These are phyloP conservation scores for Abrostola tripartita DNA, from an alignment of 2,888 invertebrate genomes.

Conservation along the genomic window DNA sequence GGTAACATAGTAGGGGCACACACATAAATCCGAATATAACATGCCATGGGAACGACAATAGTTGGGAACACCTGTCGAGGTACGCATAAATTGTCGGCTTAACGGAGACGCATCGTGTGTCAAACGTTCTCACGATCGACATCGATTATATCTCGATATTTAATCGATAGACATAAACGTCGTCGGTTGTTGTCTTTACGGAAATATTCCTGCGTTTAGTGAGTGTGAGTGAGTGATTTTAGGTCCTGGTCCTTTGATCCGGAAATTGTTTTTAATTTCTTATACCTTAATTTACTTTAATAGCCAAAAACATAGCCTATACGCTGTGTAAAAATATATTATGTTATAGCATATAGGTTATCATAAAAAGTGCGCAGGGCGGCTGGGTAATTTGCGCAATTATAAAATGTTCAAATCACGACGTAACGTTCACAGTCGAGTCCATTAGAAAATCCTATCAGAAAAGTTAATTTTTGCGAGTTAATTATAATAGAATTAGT, in stretches of 20 bases:
- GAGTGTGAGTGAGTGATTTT: not conserved
- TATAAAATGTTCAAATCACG: too few relatives aligned
- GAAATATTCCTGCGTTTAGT: not conserved
- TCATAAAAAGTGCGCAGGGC: too few relatives aligned
- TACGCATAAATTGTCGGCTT: conserved; percentile 22
- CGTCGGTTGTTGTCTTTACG: not conserved
- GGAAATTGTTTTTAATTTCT: too few relatives aligned
- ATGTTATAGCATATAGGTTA: too few relatives aligned
- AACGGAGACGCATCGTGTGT: conserved; percentile 24
- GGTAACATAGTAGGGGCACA: not conserved
- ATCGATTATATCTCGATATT: conserved; percentile 10
- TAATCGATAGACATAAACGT: conserved; percentile 1
- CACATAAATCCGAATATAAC: conserved; percentile 10
- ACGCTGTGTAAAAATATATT: too few relatives aligned
- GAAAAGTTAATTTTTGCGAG: too few relatives aligned
- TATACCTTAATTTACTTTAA: too few relatives aligned
- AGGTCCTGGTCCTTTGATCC: not conserved
- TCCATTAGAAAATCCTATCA: too few relatives aligned
- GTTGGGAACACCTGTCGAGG: conserved; percentile 24
- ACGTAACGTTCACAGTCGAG: too few relatives aligned
- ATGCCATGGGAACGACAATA: conserved; percentile 11
- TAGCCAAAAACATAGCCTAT: too few relatives aligned
- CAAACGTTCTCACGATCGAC: conserved; percentile 7
- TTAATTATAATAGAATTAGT: too few relatives aligned
- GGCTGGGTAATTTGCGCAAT: too few relatives aligned